phyloP scores from a whole-genome alignment of 30 jellyfish, hydroid and myxozoan genomes.

The Aurelia sp. region DNA sequence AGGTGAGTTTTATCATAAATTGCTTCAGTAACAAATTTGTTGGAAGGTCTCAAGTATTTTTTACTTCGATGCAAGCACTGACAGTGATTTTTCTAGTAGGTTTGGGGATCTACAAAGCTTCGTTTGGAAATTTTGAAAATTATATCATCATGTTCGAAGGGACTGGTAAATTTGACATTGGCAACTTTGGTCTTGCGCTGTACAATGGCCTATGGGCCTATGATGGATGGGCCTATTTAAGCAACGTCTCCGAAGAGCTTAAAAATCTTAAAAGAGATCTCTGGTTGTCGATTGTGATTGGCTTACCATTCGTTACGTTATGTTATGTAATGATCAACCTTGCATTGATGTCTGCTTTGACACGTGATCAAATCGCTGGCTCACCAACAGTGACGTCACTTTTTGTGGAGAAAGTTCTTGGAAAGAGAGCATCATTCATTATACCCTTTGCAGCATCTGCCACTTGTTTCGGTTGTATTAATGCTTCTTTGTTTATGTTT shows the following conservation, averaged over 20 bases:
- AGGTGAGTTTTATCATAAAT: not conserved
- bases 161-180: not conserved
- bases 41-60: slow-evolving; percentile 11
- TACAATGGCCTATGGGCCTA: slow-evolving; percentile 34
- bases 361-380: slow-evolving; percentile 22
- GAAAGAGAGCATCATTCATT: slow-evolving; percentile 10
- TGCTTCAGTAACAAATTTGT: slow-evolving; percentile 3
- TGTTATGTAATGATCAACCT: slow-evolving; percentile 24
- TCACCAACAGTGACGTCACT: slow-evolving; percentile 6
- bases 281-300: slow-evolving; percentile 6
- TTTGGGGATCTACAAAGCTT: slow-evolving; percentile 22
- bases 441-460: slow-evolving; percentile 18
- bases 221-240: slow-evolving; percentile 29
- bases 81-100: not conserved
- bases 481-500: slow-evolving; percentile 2
- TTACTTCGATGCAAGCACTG: slow-evolving; percentile 6
- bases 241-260: slow-evolving; percentile 8
- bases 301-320: slow-evolving; percentile 6
- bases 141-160: slow-evolving; percentile 4
- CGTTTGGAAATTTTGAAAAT: slow-evolving; percentile 13
- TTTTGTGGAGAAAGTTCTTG: slow-evolving; percentile 13
- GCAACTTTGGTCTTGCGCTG: slow-evolving; percentile 15
- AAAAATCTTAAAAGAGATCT: not conserved
- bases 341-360: slow-evolving; percentile 23
- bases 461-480: slow-evolving; percentile 8